Conservation (phyloP, 2,113 vertebrate species). For the Leuciscus idus region DNA sequence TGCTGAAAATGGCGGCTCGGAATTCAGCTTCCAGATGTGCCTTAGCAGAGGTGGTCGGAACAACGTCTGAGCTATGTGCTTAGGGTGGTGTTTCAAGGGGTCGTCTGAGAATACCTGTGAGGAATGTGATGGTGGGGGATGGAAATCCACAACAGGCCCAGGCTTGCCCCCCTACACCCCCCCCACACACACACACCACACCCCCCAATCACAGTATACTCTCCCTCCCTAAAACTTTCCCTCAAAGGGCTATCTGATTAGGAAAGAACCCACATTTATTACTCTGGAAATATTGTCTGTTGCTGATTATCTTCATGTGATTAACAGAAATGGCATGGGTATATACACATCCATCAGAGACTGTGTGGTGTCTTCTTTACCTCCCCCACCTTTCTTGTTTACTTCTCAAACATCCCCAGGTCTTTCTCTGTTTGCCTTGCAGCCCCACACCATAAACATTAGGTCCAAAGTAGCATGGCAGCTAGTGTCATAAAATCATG, state of each 20-base stretch:
- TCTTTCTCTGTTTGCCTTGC: slow-evolving; percentile 24
- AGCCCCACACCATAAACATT: slow-evolving; percentile 26
- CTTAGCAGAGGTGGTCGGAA: slow-evolving; percentile 62
- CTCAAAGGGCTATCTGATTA: neutral
- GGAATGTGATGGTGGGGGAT: slow-evolving; percentile 53
- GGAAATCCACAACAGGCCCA: slow-evolving; percentile 56
- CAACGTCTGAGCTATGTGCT: slow-evolving; percentile 28
- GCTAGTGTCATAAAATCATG: slow-evolving; percentile 28
- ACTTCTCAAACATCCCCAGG: slow-evolving; percentile 22
- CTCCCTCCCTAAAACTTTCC: slow-evolving; percentile 22
- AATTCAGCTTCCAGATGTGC: slow-evolving; percentile 78
- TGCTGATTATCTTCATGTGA: neutral
- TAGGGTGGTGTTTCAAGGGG: slow-evolving; percentile 32
- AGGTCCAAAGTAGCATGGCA: slow-evolving; percentile 36
- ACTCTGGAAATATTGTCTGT: neutral
- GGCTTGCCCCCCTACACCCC: slow-evolving; percentile 55
- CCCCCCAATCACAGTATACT: slow-evolving; percentile 38
- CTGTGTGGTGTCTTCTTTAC: neutral
- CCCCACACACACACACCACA: too few relatives aligned
- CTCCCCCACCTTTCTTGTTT: slow-evolving; percentile 37
- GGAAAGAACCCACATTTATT: neutral
- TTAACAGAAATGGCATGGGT: slow-evolving; percentile 6
- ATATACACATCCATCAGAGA: slow-evolving; percentile 11
- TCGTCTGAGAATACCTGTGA: slow-evolving; percentile 50
- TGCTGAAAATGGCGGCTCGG: slow-evolving; percentile 60